Conservation (phyloP, 2,113 vertebrate genomes). For the Chionis minor region DNA sequence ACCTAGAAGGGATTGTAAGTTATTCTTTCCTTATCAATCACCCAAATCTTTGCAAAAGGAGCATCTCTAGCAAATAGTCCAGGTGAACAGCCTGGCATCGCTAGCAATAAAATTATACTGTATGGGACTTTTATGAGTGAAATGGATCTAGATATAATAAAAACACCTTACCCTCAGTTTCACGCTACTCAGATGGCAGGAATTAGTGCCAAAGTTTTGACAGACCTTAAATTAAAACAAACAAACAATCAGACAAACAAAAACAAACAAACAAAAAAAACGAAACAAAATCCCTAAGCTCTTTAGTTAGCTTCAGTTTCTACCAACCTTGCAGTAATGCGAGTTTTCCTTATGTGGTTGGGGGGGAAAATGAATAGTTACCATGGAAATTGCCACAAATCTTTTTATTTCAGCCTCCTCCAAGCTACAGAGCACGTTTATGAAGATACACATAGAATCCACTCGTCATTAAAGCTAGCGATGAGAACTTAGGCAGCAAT, state of each 20-base stretch:
- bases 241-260: neutral
- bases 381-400: conserved; percentile 51
- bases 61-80: neutral
- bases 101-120: neutral
- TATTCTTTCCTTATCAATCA: neutral
- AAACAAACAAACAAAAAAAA: neutral
- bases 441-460: conserved; percentile 12
- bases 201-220: conserved; percentile 16
- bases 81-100: neutral
- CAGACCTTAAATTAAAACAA: conserved; percentile 6
- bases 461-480: conserved; percentile 12
- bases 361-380: conserved; percentile 9
- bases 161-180: neutral
- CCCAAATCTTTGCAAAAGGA: neutral
- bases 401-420: conserved; percentile 25
- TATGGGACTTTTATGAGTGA: neutral
- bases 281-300: neutral
- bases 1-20: neutral
- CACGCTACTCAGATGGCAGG: neutral
- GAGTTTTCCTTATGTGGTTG: neutral
- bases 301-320: conserved; percentile 11
- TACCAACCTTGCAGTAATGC: neutral
- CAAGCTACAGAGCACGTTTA: neutral
- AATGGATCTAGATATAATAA: neutral
- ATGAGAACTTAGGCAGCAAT: conserved; percentile 14